phyloP scores from a whole-genome alignment of 2,797 vertebrate species.

The Anguilla obscura region DNA sequence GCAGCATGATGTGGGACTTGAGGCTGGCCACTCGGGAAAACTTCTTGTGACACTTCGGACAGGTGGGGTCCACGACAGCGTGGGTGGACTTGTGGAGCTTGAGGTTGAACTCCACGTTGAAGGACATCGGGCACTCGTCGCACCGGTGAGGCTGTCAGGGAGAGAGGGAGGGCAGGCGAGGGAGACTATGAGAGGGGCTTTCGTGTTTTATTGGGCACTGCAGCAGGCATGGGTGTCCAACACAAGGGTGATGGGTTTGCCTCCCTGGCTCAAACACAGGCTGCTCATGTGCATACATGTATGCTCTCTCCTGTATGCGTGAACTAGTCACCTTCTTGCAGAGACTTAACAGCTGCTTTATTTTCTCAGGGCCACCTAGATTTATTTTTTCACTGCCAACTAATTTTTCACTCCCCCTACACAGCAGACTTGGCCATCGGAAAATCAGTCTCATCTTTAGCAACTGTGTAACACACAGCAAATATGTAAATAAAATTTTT shows the following conservation, averaged over 20 bases:
- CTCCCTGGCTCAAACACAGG: neutral
- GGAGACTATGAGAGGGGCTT: neutral
- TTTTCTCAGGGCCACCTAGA: neutral
- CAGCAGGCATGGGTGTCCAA: neutral
- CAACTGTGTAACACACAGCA: neutral
- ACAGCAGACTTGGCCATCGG: neutral
- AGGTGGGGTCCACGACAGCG: constrained; percentile 84
- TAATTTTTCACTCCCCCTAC: neutral
- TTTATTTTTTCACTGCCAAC: too few species aligned
- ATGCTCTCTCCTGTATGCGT: neutral
- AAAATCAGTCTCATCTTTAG: neutral
- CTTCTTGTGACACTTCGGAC: constrained; percentile 91
- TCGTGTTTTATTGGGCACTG: neutral
- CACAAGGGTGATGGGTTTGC: neutral
- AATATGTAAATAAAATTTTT: too few species aligned
- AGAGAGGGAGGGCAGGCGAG: neutral
- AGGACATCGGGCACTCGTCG: constrained; percentile 91
- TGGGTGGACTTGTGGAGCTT: constrained; percentile 94
- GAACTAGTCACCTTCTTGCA: neutral
- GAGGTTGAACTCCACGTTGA: constrained; percentile 97
- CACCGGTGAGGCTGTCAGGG: constrained; percentile 88
- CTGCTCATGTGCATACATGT: neutral
- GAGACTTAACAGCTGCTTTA: neutral
- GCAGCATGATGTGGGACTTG: constrained; percentile 96
- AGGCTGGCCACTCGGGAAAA: constrained; percentile 97